Percentiles rank a stretch among this genome's conserved stretches.
Conservation (phyloP, 2,888 invertebrate genomes). For the Tanytarsus gracilentus region DNA sequence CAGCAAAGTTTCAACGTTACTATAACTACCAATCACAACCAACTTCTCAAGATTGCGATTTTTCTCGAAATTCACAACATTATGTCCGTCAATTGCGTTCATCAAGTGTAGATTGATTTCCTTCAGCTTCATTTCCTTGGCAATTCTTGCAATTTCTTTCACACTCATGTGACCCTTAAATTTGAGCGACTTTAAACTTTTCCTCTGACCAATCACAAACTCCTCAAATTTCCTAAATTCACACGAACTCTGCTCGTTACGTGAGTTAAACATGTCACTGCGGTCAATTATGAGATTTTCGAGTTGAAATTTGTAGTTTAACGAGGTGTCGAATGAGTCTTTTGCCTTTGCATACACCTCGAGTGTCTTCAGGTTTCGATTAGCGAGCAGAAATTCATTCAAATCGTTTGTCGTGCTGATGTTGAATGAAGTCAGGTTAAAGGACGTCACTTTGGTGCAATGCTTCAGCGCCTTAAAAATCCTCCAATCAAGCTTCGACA, state of each 20-base stretch:
- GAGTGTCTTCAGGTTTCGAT: too few relatives aligned
- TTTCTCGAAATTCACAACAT: neutral
- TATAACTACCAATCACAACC: neutral
- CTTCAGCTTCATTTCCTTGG: neutral
- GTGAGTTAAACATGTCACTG: neutral
- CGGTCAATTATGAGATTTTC: neutral
- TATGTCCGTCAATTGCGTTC: neutral
- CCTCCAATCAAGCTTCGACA: neutral
- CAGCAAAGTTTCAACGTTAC: neutral
- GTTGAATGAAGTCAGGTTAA: neutral
- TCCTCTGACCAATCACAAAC: neutral
- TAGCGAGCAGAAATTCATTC: too few relatives aligned
- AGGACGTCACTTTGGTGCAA: neutral
- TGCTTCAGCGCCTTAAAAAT: neutral
- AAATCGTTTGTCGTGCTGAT: neutral
- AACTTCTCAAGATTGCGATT: neutral
- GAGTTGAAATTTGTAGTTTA: neutral
- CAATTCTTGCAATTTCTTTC: neutral
- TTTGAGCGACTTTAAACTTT: neutral
- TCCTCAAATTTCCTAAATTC: neutral
- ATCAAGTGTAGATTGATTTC: neutral
- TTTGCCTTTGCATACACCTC: too few relatives aligned
- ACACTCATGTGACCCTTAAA: neutral
- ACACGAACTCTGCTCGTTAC: neutral
- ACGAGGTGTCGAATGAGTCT: neutral